These are phyloP conservation scores for Drosophila suboccidentalis DNA, from an alignment of 2,888 invertebrate genomes.

Conservation along the genomic window DNA sequence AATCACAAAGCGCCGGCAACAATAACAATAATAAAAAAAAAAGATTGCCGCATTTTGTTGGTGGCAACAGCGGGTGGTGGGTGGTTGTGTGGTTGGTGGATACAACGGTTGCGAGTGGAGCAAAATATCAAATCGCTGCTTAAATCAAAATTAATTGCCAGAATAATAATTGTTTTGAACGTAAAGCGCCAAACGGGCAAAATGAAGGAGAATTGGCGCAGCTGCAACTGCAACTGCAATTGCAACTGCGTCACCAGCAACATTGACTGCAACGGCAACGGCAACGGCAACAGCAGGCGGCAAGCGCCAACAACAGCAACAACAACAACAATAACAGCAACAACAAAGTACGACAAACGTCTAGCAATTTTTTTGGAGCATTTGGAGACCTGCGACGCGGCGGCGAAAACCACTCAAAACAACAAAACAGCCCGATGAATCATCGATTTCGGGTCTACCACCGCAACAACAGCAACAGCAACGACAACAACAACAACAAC, in stretches of 20 bases:
- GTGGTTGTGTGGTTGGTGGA: constrained; percentile 27
- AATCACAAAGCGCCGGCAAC: constrained; percentile 60
- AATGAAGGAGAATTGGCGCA: constrained; percentile 74
- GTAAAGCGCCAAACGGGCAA: constrained; percentile 66
- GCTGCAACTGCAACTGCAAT: constrained; percentile 67
- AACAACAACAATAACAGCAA: constrained; percentile 34
- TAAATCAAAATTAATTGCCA: constrained; percentile 84
- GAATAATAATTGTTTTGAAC: constrained; percentile 83
- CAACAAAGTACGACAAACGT: constrained; percentile 66
- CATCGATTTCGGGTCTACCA: constrained; percentile 72
- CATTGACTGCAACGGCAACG: constrained; percentile 11
- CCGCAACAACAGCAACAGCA: constrained; percentile 36
- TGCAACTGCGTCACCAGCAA: constrained; percentile 36
- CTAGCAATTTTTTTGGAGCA: constrained; percentile 66
- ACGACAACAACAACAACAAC: constrained; percentile 34
- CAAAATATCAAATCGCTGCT: constrained; percentile 79
- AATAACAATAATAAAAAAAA: background rate
- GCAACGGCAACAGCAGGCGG: constrained; percentile 66
- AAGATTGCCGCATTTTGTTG: constrained; percentile 35
- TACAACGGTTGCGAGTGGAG: constrained; percentile 25
- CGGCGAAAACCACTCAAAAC: constrained; percentile 68
- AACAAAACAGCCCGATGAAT: constrained; percentile 79
- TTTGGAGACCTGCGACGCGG: constrained; percentile 35
- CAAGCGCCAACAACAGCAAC: constrained; percentile 70
- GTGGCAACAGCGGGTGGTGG: constrained; percentile 55